Base-by-base conservation (phyloP, 2,113 vertebrate species). In the Rhinolophus ferrumequinum region DNA sequence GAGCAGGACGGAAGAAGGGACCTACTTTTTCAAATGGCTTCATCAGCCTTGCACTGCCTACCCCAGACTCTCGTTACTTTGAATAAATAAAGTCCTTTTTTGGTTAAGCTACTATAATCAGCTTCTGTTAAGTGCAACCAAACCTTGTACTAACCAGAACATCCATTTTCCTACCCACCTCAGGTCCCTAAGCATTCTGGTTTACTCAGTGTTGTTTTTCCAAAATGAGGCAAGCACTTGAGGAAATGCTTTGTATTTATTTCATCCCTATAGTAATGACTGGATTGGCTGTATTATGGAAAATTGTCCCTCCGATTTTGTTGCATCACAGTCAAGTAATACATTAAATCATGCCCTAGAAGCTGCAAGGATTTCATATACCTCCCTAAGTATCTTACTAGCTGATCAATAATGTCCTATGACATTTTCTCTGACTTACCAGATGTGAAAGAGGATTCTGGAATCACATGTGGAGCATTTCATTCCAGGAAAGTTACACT, bases 341-440 rank as follows among this genome's bases (percentile, higher is more conserved):
- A 67, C 30, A n/a, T 76, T 64, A 81, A 81, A 76, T 50, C 12
- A 22, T 38, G n/a, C 30, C 62, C 33, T 47, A 11, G 66, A 76
- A 44, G 19, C 47, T n/a, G 18, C 26, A 41, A 33, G 33, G 44
- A 64, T 56, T 60, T 87, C 22, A 24, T 54, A 8, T 60, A 54
- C 10, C 22, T 88, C 70, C 56, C 84, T 69, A 87, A 92, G 77
- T 90, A 26, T 66, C 62, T 44, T 12, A 64, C 26, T 77, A 56
- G 50, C 69, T 56, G 38, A 18, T n/a, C 19, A 87, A 89, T 26
- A 93, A 88, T 60, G 85, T 50, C n/a, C 26, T 33, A 12, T 47
- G 85, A 41, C 15, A 35, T 85, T 83, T 93, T 95, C 35, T 93
- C n/a, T 44, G 79, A 58, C 82, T 72, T 85, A 54, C 28, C 35